phyloP scores from a whole-genome alignment of 2,113 vertebrate genomes.

The Scatophagus argus region DNA sequence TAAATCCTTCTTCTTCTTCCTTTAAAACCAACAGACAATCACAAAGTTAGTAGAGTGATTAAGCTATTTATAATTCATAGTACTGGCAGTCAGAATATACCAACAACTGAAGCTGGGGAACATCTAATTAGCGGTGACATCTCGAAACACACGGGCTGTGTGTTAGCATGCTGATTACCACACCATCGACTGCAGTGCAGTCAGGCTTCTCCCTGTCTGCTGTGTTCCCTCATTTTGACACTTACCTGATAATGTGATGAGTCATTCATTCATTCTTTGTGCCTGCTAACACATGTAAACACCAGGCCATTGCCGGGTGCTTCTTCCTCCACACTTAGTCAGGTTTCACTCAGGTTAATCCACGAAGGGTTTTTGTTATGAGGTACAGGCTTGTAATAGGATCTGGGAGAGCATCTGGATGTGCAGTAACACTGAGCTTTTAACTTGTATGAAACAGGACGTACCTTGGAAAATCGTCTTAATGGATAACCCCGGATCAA shows the following conservation, averaged over 20 bases:
- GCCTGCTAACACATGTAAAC: conserved; percentile 40
- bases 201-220: conserved; percentile 18
- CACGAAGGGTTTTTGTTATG: conserved; percentile 14
- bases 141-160: conserved; percentile 45
- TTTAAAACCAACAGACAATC: conserved; percentile 22
- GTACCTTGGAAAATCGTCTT: conserved; percentile 52
- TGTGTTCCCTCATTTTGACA: conserved; percentile 34
- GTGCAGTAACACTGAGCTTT: conserved; percentile 39
- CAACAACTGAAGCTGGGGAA: conserved; percentile 44
- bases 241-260: conserved; percentile 44
- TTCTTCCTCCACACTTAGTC: conserved; percentile 29
- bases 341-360: conserved; percentile 58
- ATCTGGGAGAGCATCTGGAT: conserved; percentile 52
- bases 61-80: conserved; percentile 54
- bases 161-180: conserved; percentile 52
- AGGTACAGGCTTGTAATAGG: conserved; percentile 51
- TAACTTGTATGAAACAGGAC: conserved; percentile 38
- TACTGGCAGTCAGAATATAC: conserved; percentile 35
- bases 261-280: conserved; percentile 38
- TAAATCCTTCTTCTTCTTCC: background rate
- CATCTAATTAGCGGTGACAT: conserved; percentile 63
- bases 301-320: background rate
- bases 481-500: conserved; percentile 61
- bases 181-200: conserved; percentile 10
- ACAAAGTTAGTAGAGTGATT: conserved; percentile 26